phyloP scores from a whole-genome alignment of 1,140 invertebrate genomes.

The Trichoplusia ni region DNA sequence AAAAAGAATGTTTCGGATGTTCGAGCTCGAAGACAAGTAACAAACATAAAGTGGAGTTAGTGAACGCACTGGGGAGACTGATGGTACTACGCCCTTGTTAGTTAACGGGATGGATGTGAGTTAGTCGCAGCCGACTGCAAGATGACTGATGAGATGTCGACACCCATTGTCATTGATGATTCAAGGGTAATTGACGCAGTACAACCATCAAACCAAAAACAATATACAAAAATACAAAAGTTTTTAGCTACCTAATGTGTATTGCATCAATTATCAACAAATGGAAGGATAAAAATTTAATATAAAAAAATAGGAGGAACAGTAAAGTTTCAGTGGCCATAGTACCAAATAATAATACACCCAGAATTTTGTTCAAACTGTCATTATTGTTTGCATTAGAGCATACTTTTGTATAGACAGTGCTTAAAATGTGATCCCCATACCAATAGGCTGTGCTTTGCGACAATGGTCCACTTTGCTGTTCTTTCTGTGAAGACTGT shows the following conservation, averaged over 20 bases:
- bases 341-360: background rate
- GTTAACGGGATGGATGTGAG: slow-evolving; percentile 57
- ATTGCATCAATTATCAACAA: slow-evolving; percentile 54
- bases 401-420: background rate
- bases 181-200: slow-evolving; percentile 50
- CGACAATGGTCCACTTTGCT: slow-evolving; percentile 44
- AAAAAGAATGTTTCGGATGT: background rate
- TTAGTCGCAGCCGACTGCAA: slow-evolving; percentile 44
- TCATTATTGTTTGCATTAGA: slow-evolving; percentile 1
- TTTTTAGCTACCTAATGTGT: slow-evolving; percentile 36
- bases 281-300: slow-evolving; percentile 35
- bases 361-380: slow-evolving; percentile 12
- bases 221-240: slow-evolving; percentile 34
- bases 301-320: slow-evolving; percentile 53
- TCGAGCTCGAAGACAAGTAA: slow-evolving; percentile 70
- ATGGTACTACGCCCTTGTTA: slow-evolving; percentile 63
- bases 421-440: slow-evolving; percentile 28
- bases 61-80: slow-evolving; percentile 46
- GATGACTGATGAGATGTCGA: slow-evolving; percentile 48
- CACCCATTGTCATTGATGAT: slow-evolving; percentile 54
- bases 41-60: slow-evolving; percentile 64
- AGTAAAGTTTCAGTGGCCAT: slow-evolving; percentile 47
- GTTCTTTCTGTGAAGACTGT: slow-evolving; percentile 48
- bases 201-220: slow-evolving; percentile 26
- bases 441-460: slow-evolving; percentile 26